Evolutionary conservation across 2,888 invertebrate species (phyloP), one percentile per base, ranked within the genome.

Genomic region (Melanophora roralis): DNA sequence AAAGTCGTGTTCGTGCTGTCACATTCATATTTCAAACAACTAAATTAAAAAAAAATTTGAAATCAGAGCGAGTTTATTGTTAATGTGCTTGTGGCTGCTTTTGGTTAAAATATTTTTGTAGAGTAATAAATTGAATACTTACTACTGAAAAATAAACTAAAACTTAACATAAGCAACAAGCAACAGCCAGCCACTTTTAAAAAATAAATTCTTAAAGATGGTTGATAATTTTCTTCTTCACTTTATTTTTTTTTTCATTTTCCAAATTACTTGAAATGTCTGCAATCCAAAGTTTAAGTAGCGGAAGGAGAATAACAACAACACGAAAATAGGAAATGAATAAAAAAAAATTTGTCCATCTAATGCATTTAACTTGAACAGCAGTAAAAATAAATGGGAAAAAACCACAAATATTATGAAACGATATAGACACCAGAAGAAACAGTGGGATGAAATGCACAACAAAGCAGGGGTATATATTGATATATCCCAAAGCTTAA

Each of bases 281-380:
- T 80, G 80, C 76, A 64, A 76, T 76, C 55, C 43, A 68, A 73
- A 80, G 72, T 76, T 76, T 73, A 80, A 80, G 72, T 68, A 69
- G 72, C 80, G 76, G 62, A 80, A 80, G 57, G 40, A 65, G 64
- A 76, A 73, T 64, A 74, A 47, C 57, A 71, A 40, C n/a, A 45
- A 60, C 59, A 75, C 49, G 23, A 73, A 57, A 45, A 49, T 19
- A 60, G 55, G 40, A 68, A 67, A 51, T 14, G 19, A 14, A 57
- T 49, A 57, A 64, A 73, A 60, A 67, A 27, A 49, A 79, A 80
- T 68, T 68, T 73, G 68, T 80, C 43, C 62, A 40, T 53, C 40
- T 59, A 76, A 80, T 76, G 62, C 79, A 80, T 76, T 80, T 55
- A 80, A 62, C 57, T 72, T 43, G 45, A 59, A 62, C 49, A 62